Base-by-base conservation (phyloP, 2,797 vertebrate genomes). In the Hyperoplus immaculatus region DNA sequence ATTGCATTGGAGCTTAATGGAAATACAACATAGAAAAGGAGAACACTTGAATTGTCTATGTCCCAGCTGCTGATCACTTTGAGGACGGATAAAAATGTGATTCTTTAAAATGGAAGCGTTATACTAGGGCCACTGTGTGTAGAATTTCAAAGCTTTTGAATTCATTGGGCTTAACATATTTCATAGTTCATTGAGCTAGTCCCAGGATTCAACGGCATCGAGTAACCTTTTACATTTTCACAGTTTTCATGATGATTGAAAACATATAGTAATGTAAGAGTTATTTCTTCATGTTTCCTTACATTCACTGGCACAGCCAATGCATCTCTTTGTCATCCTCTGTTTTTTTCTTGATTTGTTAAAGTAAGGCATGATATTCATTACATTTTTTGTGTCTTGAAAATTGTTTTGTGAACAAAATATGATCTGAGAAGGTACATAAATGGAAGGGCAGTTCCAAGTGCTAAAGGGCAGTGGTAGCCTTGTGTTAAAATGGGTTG, bases 81-180 rank as follows among this genome's bases (percentile, higher is more conserved):
- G 12, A 29, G 8, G 43, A 36, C 12, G 47, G 18, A 55, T 7
- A 50, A 9, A 15, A 46, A 10, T 41, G 11, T 0, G 16, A 50
- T 54, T 58, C 36, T 46, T 47, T 15, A 38, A 5, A n/a, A 79
- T 45, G 8, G 14, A 41, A 61, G 57, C 5, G 42, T 42, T 55
- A 10, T 29, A 46, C 69, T 57, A 55, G 47, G 66, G 67, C 50
- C 21, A 46, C 13, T 18, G 4, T 62, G 14, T 69, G 36, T n/a
- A 56, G 11, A 60, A 51, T 59, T 16, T 46, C 16, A 75, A 18
- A 67, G 21, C 38, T 68, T 62, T 67, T 51, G n/a, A 29, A 29
- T 29, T 29, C 29, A 29, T 29, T 29, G 29, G 29, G 29, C 29
- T 29, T 29, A 47, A 14, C 10, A 49, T 18, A 55, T 43, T n/a